Conservation (phyloP, 2,888 invertebrate species). For the Heliconius sara region DNA sequence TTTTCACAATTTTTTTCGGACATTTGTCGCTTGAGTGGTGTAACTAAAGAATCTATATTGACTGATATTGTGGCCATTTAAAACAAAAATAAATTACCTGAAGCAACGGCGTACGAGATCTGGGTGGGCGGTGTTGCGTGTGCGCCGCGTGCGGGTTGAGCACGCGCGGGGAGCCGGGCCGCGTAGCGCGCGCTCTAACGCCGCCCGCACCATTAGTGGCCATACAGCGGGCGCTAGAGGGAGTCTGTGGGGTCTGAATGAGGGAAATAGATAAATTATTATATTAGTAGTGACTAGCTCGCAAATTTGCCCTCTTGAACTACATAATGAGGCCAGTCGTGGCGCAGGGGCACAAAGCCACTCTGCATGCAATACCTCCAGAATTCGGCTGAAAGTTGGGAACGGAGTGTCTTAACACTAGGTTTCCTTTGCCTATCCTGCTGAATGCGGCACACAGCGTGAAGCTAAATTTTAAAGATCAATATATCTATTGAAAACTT, state of each 20-base stretch:
- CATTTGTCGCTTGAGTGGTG: background rate
- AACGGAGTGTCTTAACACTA: no score
- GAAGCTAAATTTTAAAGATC: no score
- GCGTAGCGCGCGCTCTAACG: slow-evolving; percentile 49
- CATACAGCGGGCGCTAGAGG: slow-evolving; percentile 37
- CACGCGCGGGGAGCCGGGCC: slow-evolving; percentile 62
- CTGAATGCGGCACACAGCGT: no score
- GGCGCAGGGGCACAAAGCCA: no score
- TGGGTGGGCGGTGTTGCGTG: slow-evolving; percentile 63
- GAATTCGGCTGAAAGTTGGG: no score
- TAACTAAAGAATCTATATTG: background rate
- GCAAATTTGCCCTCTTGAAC: background rate
- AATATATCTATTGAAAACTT: no score
- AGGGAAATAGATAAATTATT: background rate
- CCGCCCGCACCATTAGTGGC: slow-evolving; percentile 43
- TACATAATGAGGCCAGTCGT: no score
- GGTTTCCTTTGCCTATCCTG: no score
- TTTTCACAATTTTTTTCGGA: no score
- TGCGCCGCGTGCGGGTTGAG: slow-evolving; percentile 69
- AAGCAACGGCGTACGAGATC: slow-evolving; percentile 62
- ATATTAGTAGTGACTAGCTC: background rate
- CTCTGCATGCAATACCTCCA: no score
- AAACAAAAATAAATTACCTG: slow-evolving; percentile 26
- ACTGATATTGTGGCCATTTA: background rate
- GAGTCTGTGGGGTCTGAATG: slow-evolving; percentile 26